These are phyloP conservation scores for Drosophila bifasciata DNA, from an alignment of 1,140 invertebrate genomes.

Conservation along the genomic window DNA sequence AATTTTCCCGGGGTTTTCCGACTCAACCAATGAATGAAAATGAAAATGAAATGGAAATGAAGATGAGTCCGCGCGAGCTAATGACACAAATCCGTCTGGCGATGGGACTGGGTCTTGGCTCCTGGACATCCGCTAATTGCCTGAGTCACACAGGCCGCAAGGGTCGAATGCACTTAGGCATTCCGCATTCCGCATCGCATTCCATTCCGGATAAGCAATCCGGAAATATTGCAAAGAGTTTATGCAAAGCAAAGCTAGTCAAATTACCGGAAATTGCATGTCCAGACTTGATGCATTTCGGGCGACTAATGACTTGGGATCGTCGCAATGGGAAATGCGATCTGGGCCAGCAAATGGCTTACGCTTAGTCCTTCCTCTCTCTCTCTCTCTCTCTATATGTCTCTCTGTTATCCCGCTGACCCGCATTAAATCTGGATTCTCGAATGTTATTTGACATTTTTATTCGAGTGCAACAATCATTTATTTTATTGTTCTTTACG, in stretches of 20 bases:
- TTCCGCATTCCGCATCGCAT: not conserved
- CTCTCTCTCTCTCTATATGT: not conserved
- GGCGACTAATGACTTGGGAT: conserved; percentile 56
- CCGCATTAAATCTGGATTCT: conserved; percentile 2
- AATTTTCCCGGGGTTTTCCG: conserved; percentile 74
- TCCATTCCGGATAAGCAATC: conserved; percentile 34
- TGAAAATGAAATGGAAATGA: conserved; percentile 11
- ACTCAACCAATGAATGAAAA: conserved; percentile 69
- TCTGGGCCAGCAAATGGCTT: conserved; percentile 26
- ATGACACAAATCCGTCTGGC: conserved; percentile 77
- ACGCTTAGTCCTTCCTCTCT: not conserved
- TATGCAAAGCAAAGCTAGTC: conserved; percentile 75
- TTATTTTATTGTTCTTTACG: conserved; percentile 1
- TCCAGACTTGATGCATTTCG: conserved; percentile 10
- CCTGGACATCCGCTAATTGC: conserved; percentile 58
- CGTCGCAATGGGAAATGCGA: conserved; percentile 32
- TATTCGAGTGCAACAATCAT: conserved; percentile 23
- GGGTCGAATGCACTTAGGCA: conserved; percentile 64
- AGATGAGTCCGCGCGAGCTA: conserved; percentile 42
- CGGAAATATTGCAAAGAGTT: conserved; percentile 62
- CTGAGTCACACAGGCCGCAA: conserved; percentile 50
- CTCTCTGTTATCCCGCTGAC: conserved; percentile 1
- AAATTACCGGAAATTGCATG: conserved; percentile 70
- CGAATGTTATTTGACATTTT: conserved; percentile 46
- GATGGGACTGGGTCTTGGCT: conserved; percentile 1